Evolutionary conservation across 2,113 vertebrate genomes (phyloP).

Genomic region (Boulengeromyrus knoepffleri): DNA sequence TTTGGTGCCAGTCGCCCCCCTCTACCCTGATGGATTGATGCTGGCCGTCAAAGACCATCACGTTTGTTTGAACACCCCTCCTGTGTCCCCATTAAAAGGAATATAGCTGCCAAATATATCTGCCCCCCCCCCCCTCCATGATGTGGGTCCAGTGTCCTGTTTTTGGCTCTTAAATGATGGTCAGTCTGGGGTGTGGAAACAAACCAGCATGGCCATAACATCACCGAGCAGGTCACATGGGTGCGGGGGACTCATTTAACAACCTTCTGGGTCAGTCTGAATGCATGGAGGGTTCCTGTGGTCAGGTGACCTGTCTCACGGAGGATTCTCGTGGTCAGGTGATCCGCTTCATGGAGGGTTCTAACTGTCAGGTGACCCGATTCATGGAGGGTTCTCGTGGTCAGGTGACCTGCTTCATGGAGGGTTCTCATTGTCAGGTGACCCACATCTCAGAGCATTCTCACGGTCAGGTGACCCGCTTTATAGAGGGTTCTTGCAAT

Average conservation of each 20-base stretch:
- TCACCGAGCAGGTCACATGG: neutral
- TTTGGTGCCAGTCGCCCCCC: neutral
- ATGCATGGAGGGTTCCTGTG: neutral
- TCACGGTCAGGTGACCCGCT: neutral
- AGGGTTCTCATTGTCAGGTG: neutral
- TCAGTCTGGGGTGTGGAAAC: neutral
- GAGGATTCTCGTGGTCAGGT: neutral
- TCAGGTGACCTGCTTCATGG: neutral
- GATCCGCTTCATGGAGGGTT: neutral
- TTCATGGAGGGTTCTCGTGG: neutral
- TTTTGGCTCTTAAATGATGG: neutral
- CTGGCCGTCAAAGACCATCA: neutral
- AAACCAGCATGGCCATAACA: neutral
- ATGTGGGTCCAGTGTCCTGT: neutral
- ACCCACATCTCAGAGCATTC: no score
- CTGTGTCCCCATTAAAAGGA: neutral
- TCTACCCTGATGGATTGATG: neutral
- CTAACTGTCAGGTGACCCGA: neutral
- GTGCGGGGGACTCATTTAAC: neutral
- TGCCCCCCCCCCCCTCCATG: neutral
- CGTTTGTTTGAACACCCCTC: neutral
- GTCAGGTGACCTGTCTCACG: neutral
- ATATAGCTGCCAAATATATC: constrained; percentile 4
- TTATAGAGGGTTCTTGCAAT: fast-evolving
- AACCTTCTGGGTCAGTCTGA: neutral